Conservation (phyloP, 2,797 vertebrate genomes). For the Cossypha heuglini region DNA sequence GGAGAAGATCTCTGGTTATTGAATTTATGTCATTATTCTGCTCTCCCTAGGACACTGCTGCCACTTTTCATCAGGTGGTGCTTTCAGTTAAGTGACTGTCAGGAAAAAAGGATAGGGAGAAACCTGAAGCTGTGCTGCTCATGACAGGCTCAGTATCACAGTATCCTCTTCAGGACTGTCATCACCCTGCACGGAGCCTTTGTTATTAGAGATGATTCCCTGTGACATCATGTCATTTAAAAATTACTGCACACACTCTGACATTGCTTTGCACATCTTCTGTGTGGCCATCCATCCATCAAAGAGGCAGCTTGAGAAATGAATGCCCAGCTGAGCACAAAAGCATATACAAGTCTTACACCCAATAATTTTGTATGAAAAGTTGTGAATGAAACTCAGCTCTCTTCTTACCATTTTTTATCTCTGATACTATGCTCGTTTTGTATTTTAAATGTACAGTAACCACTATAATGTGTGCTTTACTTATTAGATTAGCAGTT, state of each 20-base stretch:
- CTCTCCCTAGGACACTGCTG: background rate
- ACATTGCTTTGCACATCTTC: background rate
- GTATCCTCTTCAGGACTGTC: conserved; percentile 1
- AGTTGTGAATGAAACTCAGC: background rate
- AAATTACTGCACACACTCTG: background rate
- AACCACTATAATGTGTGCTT: background rate
- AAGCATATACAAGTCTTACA: background rate
- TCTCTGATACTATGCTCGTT: background rate
- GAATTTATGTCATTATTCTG: background rate
- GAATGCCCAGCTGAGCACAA: background rate
- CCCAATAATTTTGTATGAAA: background rate
- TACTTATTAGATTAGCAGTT: background rate
- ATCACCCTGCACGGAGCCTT: background rate
- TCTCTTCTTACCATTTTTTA: background rate
- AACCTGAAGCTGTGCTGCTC: background rate
- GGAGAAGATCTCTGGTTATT: background rate
- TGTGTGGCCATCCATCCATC: background rate
- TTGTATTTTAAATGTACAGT: background rate
- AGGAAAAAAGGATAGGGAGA: background rate
- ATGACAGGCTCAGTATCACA: background rate
- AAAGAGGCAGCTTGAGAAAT: background rate
- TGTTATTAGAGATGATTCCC: background rate
- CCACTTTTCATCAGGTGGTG: background rate
- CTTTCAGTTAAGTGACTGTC: background rate
- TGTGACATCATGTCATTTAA: conserved; percentile 17